Evolutionary conservation across 2,113 vertebrate species (phyloP), one percentile per base, ranked within the genome.

Genomic region (Dolichotis patagonum): DNA sequence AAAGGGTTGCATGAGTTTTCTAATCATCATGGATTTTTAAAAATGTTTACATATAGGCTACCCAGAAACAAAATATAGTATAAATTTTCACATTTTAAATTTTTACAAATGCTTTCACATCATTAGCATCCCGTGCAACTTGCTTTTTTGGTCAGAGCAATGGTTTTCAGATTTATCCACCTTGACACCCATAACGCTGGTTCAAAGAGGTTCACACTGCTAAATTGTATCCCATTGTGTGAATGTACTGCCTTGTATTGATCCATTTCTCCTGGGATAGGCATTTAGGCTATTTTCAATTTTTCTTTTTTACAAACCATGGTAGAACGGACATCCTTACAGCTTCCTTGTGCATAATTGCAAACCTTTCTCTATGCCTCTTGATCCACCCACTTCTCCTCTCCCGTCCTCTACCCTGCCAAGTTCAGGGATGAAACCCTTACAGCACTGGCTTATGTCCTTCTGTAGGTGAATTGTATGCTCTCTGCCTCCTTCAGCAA

Each of bases 201-300:
- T 11, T 60, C 56, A 0, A 52, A 92, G 41, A 17, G 41, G 52
- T 84, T 52, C 58, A 22, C 49, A 16, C 32, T 6, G 46, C 63
- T 73, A 82, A 92, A 22, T 13, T 13, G 46, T 12, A 65, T 24
- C 54, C 46, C 46, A 26, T 30, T 5, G 16, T 83, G 17, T n/a
- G 78, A 94, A 67, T 17, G 22, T 46, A 10, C 22, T 67, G 32
- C 41, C 11, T 28, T 77, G 24, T 75, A 94, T 85, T 32, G 38
- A 93, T n/a, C 35, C 71, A 28, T 56, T 91, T 92, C 17, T 97
- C 65, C 65, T 78, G 28, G n/a, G 35, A 85, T 30, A 35, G 71
- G 89, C 17, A 20, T 38, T 75, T n/a, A 85, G 77, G 90, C 22
- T 87, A 58, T 85, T 94, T 94, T 85, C 63, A 2, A 14, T 85